Evolutionary conservation across 2,797 vertebrate species (phyloP), one percentile per base, ranked within the genome.

Genomic region (Myoxocephalus aenaeus): DNA sequence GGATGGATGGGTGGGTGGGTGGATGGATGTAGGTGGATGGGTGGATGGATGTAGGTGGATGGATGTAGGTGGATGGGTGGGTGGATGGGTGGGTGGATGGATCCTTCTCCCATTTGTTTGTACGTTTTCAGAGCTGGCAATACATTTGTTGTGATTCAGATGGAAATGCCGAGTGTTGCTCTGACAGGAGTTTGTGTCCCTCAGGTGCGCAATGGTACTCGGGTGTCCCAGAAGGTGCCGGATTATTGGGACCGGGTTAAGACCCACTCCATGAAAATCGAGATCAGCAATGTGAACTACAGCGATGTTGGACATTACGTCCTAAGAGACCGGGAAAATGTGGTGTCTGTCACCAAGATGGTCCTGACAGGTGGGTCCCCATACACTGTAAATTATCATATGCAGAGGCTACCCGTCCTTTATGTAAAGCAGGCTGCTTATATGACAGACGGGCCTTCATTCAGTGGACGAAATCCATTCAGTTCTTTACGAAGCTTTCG

Each of bases 281-380:
- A 86, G 53, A 84, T 95, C 57, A 62, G 1, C 6, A 14, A 84
- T 1, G 90, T 93, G 20, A 94, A 92, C 75, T n/a, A 27, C 46
- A 90, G 65, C 7, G 94, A 95, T 64, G 68, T 83, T 72, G 94
- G 94, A 12, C 70, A 7, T 34, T 95, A 94, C 69, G 65, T 5
- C 4, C 86, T 95, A 38, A 79, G 0, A 0, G 84, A 94, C 80
- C 40, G 25, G 7, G 73, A 17, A 7, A 0, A 56, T 18, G 1
- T 51, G 32, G 92, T 93, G 46, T 90, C 89, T n/a, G 20, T 90
- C 3, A 90, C 83, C 53, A 84, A 57, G 42, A 85, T 94, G 92
- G 82, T 86, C 5, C 75, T 95, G 29, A 90, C 87, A 40, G 93
- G 94, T 94, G 27, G 15, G 77, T 62, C 11, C 1, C 15, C 1